Conservation (phyloP, 2,797 vertebrate species). For the Xenops minutus region DNA sequence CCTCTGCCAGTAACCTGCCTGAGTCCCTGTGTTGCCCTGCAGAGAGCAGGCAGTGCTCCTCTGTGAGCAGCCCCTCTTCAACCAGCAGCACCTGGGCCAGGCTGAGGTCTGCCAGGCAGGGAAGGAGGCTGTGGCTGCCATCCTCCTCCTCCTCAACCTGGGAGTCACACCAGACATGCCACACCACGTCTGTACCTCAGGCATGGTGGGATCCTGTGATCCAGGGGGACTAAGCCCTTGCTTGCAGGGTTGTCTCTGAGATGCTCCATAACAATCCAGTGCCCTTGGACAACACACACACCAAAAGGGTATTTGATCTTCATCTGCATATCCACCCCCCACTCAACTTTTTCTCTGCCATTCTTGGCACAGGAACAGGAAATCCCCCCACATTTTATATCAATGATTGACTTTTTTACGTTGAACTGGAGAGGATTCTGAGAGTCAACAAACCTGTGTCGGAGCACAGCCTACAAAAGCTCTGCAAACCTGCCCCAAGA, state of each 20-base stretch:
- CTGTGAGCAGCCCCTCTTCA: background rate
- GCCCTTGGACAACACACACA: background rate
- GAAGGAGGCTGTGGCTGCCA: background rate
- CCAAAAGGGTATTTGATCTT: background rate
- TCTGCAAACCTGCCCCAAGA: background rate
- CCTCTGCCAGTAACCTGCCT: background rate
- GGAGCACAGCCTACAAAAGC: background rate
- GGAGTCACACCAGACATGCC: background rate
- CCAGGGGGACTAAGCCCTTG: background rate
- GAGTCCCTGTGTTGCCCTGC: background rate
- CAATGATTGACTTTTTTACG: accelerated
- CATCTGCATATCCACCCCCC: background rate
- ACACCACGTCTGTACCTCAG: background rate
- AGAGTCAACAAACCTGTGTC: background rate
- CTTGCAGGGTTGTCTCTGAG: background rate
- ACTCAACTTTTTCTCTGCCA: background rate
- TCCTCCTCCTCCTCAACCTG: background rate
- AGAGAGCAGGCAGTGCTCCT: background rate
- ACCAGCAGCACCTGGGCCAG: background rate
- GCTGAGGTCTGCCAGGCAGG: background rate
- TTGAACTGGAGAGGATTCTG: background rate
- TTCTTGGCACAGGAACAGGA: background rate
- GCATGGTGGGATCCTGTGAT: no score
- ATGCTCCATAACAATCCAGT: background rate
- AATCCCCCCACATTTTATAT: background rate